Base-by-base conservation (phyloP, 2,113 vertebrate species). In the Rhinopomastus cyanomelas region DNA sequence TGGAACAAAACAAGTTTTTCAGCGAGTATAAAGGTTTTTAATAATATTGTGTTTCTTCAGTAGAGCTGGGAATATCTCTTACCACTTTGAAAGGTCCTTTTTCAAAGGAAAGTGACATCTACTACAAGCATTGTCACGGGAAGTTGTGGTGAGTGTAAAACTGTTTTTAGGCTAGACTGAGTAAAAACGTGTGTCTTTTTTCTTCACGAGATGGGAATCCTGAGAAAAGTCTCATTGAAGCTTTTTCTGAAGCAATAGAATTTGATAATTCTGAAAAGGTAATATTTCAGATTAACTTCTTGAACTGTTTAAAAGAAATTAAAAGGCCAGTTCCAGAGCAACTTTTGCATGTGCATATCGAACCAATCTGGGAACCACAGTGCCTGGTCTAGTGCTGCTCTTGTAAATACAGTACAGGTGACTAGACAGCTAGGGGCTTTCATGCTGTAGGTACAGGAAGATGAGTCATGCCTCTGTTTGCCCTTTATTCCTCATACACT, bases 21-120 rank as follows among this genome's bases (percentile, higher is more conserved):
- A 53, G 5, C 4, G 1, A 80, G 39, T 42, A 78, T 83, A 25
- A 72, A 57, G 30, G 22, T 16, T 77, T 85, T 37, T 69, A 79
- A 66, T 93, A 76, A 64, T 25, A 66, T 92, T 61, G n/a, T 74
- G 53, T 60, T 89, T 92, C 39, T 77, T 92, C 73, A 56, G 32
- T 65, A 88, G 56, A 76, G 27, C 34, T 68, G 59, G 51, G 15
- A 57, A 25, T 67, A 85, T 86, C 64, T 88, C 30, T 53, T 64
- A 49, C 44, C 12, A 44, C 61, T 94, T 83, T 87, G 22, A 71
- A 76, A 86, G 29, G 16, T 81, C 26, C n/a, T 76, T 93, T 91
- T 80, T 27, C 8, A 44, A 64, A 83, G 20, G 60, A 91, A 91
- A 60, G 16, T 27, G 42, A 30, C 53, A 51, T 11, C n/a, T 61